Conservation (phyloP, 2,113 vertebrate species). For the Entelurus aequoreus region DNA sequence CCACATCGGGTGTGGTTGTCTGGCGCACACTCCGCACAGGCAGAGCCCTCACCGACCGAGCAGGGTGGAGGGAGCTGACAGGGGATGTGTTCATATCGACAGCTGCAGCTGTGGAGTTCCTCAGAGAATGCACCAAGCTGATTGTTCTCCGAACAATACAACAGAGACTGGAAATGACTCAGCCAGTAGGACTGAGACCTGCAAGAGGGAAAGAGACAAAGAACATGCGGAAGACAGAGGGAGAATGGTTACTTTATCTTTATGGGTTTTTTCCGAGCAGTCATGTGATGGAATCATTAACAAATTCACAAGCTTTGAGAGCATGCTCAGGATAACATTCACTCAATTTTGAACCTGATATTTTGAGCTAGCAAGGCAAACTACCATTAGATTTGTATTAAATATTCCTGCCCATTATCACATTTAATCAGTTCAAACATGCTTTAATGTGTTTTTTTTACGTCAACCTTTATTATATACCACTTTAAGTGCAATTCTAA, state of each 20-base stretch:
- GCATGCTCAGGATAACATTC: too few species aligned
- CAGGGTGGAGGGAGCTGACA: slow-evolving; percentile 85
- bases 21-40: slow-evolving; percentile 78
- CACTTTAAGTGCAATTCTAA: too few species aligned
- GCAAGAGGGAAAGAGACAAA: slow-evolving; percentile 14
- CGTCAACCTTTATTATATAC: too few species aligned
- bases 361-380: neutral
- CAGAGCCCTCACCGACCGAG: slow-evolving; percentile 76
- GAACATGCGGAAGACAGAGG: slow-evolving; percentile 1
- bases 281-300: neutral
- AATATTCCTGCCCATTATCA: neutral
- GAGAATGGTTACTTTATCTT: slow-evolving; percentile 12
- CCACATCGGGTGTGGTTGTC: slow-evolving; percentile 95
- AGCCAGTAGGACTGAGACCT: slow-evolving; percentile 91
- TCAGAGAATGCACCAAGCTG: slow-evolving; percentile 90
- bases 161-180: slow-evolving; percentile 87
- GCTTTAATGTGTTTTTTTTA: too few species aligned
- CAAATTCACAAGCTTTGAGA: neutral
- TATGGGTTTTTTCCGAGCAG: neutral
- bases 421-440: neutral
- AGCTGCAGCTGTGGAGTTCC: slow-evolving; percentile 87
- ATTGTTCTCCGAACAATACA: slow-evolving; percentile 95
- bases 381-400: too few species aligned
- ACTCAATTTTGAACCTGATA: neutral
- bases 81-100: slow-evolving; percentile 81